Percentiles rank a stretch among this genome's conserved stretches.
Conservation (phyloP, 2,113 vertebrate species). For the Myrmecobius fasciatus region DNA sequence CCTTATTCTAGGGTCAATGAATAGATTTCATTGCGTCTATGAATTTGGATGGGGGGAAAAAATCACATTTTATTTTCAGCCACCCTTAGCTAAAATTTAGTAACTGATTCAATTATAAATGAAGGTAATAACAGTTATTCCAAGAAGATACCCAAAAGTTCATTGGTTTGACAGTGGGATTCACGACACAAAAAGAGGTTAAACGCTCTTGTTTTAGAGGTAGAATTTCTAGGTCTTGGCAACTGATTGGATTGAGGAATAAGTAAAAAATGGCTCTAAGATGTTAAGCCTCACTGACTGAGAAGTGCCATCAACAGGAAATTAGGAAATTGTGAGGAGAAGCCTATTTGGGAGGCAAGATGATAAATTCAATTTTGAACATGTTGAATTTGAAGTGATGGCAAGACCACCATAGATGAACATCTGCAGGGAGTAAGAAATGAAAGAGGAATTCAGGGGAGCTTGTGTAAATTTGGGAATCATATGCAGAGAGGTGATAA, state of each 20-base stretch:
- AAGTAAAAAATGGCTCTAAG: background rate
- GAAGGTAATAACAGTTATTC: background rate
- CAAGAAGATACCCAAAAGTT: background rate
- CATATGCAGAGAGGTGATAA: background rate
- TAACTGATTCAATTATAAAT: background rate
- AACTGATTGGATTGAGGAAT: background rate
- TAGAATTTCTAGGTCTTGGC: background rate
- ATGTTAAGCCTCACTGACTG: background rate
- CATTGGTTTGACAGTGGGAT: background rate
- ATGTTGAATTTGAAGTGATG: background rate
- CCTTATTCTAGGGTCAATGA: background rate
- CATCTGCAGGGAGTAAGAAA: background rate
- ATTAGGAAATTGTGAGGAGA: background rate
- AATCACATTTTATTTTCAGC: background rate
- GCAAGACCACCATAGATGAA: background rate
- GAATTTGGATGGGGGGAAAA: background rate
- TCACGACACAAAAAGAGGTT: background rate
- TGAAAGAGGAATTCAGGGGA: background rate
- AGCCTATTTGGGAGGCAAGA: background rate
- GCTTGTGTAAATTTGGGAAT: background rate
- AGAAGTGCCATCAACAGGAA: background rate
- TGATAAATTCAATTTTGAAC: background rate
- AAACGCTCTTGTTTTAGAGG: background rate
- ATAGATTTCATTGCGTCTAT: background rate
- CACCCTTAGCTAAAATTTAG: background rate